Evolutionary conservation across 2,113 vertebrate genomes (phyloP).

Genomic region (Sinocyclocheilus anophthalmus): DNA sequence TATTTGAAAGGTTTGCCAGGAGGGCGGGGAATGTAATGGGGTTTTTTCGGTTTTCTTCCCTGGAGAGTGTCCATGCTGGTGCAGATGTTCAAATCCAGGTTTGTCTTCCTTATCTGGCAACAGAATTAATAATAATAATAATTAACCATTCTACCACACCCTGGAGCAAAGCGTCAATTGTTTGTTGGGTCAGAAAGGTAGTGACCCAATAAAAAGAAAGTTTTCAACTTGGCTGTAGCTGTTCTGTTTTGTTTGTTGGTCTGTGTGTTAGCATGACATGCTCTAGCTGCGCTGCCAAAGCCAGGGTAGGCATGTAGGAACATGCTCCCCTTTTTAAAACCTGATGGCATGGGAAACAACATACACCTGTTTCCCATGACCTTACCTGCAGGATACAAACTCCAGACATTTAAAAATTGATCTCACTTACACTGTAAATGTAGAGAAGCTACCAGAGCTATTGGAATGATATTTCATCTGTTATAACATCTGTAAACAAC

Average conservation of each 20-base stretch:
- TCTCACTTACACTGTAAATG: conserved; percentile 49
- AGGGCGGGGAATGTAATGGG: conserved; percentile 95
- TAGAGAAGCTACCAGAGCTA: neutral
- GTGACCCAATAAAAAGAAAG: conserved; percentile 27
- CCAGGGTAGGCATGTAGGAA: conserved; percentile 80
- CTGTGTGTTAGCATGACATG: conserved; percentile 54
- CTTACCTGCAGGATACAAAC: conserved; percentile 73
- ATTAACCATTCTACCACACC: neutral
- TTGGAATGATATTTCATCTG: neutral
- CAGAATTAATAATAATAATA: neutral
- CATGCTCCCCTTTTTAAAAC: conserved; percentile 77
- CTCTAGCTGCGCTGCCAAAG: conserved; percentile 52
- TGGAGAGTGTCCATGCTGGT: conserved; percentile 83
- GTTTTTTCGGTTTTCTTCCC: conserved; percentile 95
- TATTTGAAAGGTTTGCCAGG: conserved; percentile 97
- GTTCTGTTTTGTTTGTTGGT: conserved; percentile 45
- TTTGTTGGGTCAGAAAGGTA: conserved; percentile 15
- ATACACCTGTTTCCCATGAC: conserved; percentile 92
- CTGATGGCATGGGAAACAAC: conserved; percentile 92
- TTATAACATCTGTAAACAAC: neutral
- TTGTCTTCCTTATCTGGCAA: neutral
- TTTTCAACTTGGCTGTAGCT: conserved; percentile 55
- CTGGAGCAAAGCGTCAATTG: neutral
- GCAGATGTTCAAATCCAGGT: conserved; percentile 3
- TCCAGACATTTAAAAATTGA: conserved; percentile 55